phyloP scores from a whole-genome alignment of 2,888 invertebrate species.

The Meteorus colon region DNA sequence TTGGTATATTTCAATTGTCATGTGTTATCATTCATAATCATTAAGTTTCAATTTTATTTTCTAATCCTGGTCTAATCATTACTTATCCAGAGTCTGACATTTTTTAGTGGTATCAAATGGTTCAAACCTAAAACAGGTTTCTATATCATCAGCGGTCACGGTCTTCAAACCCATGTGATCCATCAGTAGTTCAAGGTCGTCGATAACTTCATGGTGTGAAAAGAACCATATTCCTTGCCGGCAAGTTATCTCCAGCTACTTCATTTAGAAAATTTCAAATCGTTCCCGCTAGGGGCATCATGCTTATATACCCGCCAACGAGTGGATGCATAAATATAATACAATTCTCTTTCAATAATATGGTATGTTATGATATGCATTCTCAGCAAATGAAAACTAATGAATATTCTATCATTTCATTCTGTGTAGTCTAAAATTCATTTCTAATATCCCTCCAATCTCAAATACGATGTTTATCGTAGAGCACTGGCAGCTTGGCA shows the following conservation, averaged over 20 bases:
- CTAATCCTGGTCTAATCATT: background rate
- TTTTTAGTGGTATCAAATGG: background rate
- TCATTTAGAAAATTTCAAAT: background rate
- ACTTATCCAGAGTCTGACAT: too few species aligned
- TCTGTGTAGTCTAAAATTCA: too few species aligned
- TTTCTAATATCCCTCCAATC: too few species aligned
- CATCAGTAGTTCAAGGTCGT: background rate
- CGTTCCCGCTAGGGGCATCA: background rate
- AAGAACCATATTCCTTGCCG: background rate
- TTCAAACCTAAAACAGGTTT: background rate
- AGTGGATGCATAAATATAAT: too few species aligned
- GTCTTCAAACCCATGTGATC: background rate
- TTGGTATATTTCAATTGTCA: slow-evolving; percentile 69
- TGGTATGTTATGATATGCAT: too few species aligned
- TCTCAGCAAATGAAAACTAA: too few species aligned
- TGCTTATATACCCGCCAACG: too few species aligned
- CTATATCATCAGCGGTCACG: background rate
- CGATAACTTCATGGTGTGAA: background rate
- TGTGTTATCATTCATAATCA: slow-evolving; percentile 36
- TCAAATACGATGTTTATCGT: too few species aligned
- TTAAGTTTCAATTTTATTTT: background rate
- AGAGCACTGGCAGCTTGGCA: too few species aligned
- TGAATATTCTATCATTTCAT: too few species aligned
- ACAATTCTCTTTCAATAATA: too few species aligned
- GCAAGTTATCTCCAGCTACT: slow-evolving; percentile 5